These are phyloP conservation scores for Scophthalmus maximus DNA, from an alignment of 2,113 vertebrate genomes.

Conservation along the genomic window DNA sequence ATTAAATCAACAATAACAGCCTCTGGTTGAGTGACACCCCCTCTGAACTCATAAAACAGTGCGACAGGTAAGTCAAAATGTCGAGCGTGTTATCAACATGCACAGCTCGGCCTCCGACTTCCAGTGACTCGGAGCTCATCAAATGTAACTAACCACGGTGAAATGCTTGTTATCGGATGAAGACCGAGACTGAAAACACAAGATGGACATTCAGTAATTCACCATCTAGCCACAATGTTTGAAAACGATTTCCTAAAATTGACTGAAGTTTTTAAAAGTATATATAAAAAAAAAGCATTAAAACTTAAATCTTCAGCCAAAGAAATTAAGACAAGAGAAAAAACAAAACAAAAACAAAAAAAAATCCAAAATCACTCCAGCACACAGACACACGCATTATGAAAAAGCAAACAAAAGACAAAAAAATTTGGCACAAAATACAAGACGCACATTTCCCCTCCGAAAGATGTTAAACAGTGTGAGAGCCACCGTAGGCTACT, in stretches of 20 bases:
- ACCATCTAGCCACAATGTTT: constrained; percentile 29
- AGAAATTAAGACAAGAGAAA: constrained; percentile 57
- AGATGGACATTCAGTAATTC: constrained; percentile 30
- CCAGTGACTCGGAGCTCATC: constrained; percentile 35
- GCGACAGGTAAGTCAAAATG: constrained; percentile 5
- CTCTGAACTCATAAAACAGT: constrained; percentile 40
- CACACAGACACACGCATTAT: constrained; percentile 49
- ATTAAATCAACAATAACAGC: constrained; percentile 31
- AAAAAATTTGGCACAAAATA: constrained; percentile 75
- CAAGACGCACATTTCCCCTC: constrained; percentile 27
- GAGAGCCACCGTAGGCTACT: constrained; percentile 27
- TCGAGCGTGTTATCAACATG: constrained; percentile 11
- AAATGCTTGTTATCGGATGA: constrained; percentile 67
- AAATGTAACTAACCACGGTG: constrained; percentile 21
- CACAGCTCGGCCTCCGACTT: constrained; percentile 44
- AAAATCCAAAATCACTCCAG: no score
- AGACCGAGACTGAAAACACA: constrained; percentile 37
- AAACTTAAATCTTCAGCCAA: constrained; percentile 53
- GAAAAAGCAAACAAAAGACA: constrained; percentile 51
- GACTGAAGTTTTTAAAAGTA: constrained; percentile 54
- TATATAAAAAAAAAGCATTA: constrained; percentile 35
- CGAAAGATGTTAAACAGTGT: constrained; percentile 41
- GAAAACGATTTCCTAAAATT: constrained; percentile 37
- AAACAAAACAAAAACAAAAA: constrained; percentile 17
- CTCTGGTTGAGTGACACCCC: constrained; percentile 31